phyloP scores from a whole-genome alignment of 2,797 vertebrate genomes.

The Sphenopsis melanotis region DNA sequence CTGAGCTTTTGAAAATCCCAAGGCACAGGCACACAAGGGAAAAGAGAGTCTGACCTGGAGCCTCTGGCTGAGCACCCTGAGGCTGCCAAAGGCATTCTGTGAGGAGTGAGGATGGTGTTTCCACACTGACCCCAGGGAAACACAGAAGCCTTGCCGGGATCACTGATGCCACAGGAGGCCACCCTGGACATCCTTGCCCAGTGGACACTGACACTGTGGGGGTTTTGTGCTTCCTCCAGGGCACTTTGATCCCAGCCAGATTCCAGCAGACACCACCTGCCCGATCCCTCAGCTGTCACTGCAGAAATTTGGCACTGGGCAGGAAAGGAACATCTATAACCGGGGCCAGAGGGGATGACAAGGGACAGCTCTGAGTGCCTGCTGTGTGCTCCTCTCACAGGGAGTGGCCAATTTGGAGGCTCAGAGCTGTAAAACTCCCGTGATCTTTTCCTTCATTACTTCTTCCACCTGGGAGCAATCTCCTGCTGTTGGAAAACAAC shows the following conservation, averaged over 20 bases:
- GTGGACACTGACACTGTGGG: fast-evolving
- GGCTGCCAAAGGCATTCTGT: neutral
- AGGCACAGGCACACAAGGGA: neutral
- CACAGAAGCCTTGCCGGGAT: neutral
- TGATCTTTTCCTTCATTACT: neutral
- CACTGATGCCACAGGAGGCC: neutral
- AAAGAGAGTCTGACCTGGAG: neutral
- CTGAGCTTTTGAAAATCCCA: neutral
- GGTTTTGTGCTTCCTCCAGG: neutral
- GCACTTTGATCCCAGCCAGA: neutral
- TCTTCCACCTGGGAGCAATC: neutral
- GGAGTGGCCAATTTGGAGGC: neutral
- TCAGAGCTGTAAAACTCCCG: neutral
- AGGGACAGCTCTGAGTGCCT: neutral
- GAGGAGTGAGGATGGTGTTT: neutral
- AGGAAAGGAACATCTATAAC: neutral
- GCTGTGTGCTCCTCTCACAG: neutral
- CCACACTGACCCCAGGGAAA: neutral
- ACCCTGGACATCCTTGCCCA: fast-evolving
- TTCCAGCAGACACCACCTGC: fast-evolving
- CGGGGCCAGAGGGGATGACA: neutral
- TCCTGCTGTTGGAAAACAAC: neutral
- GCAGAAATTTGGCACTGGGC: neutral
- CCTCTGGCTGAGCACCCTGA: neutral
- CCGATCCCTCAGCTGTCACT: neutral